phyloP scores from a whole-genome alignment of 1,140 invertebrate genomes.

The Centruroides vittatus region DNA sequence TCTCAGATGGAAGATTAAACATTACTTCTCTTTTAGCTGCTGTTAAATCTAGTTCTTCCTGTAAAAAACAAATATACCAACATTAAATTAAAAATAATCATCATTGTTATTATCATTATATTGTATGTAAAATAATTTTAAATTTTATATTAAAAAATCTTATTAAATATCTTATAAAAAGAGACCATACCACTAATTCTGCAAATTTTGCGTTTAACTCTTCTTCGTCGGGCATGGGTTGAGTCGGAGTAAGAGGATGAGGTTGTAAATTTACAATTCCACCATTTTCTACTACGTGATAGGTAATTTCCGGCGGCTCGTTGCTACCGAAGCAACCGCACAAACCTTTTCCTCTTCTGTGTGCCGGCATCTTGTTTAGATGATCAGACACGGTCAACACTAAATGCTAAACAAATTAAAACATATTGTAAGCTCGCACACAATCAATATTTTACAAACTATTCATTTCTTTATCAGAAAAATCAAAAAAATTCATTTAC shows the following conservation, averaged over 20 bases:
- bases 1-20: slow-evolving; percentile 76
- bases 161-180: background rate
- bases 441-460: no score
- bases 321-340: slow-evolving; percentile 44
- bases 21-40: slow-evolving; percentile 77
- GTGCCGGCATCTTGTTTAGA: slow-evolving; percentile 5
- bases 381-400: no score
- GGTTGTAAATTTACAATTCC: slow-evolving; percentile 69
- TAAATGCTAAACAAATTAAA: no score
- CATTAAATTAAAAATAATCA: no score
- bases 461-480: no score
- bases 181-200: slow-evolving; percentile 61
- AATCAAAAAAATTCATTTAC: no score
- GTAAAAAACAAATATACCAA: background rate
- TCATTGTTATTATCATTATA: no score
- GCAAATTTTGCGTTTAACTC: slow-evolving; percentile 87
- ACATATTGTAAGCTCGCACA: no score
- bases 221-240: slow-evolving; percentile 81
- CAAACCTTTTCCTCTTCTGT: slow-evolving; percentile 10
- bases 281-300: slow-evolving; percentile 73
- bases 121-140: no score
- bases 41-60: slow-evolving; percentile 86
- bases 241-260: slow-evolving; percentile 51
- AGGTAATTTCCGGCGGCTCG: slow-evolving; percentile 77
- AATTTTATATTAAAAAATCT: no score